Conservation (phyloP, 2,113 vertebrate species). For the Blennius ocellaris region DNA sequence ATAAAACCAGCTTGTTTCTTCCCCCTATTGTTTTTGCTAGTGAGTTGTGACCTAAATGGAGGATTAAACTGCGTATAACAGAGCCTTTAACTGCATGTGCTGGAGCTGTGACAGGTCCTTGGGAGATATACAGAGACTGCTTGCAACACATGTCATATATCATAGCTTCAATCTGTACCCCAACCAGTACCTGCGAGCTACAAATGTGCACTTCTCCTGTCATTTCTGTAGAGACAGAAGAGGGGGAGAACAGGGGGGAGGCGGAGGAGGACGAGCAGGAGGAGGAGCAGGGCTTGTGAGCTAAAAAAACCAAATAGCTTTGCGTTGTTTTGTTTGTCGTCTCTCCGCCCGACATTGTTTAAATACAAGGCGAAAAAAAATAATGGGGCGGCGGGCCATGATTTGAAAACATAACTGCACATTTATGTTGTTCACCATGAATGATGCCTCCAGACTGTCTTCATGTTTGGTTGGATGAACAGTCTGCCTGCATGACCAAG, state of each 20-base stretch:
- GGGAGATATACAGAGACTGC: slow-evolving; percentile 83
- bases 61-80: slow-evolving; percentile 76
- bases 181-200: slow-evolving; percentile 83
- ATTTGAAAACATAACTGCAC: slow-evolving; percentile 59
- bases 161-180: slow-evolving; percentile 83
- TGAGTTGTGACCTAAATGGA: slow-evolving; percentile 77
- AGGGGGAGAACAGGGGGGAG: slow-evolving; percentile 20
- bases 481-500: slow-evolving; percentile 21
- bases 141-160: slow-evolving; percentile 86
- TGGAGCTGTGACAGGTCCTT: slow-evolving; percentile 80
- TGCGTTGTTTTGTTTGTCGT: slow-evolving; percentile 73
- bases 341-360: slow-evolving; percentile 46
- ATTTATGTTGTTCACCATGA: slow-evolving; percentile 33
- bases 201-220: slow-evolving; percentile 81
- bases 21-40: slow-evolving; percentile 45
- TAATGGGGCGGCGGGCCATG: not conserved
- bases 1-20: slow-evolving; percentile 7
- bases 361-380: slow-evolving; percentile 31
- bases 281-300: slow-evolving; percentile 37
- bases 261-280: slow-evolving; percentile 26
- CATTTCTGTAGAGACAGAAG: slow-evolving; percentile 68
- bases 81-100: slow-evolving; percentile 77
- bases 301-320: slow-evolving; percentile 73
- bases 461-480: too few species aligned
- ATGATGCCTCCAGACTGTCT: slow-evolving; percentile 23